Conservation (phyloP, 2,888 invertebrate genomes). For the Dendrolimus pini region DNA sequence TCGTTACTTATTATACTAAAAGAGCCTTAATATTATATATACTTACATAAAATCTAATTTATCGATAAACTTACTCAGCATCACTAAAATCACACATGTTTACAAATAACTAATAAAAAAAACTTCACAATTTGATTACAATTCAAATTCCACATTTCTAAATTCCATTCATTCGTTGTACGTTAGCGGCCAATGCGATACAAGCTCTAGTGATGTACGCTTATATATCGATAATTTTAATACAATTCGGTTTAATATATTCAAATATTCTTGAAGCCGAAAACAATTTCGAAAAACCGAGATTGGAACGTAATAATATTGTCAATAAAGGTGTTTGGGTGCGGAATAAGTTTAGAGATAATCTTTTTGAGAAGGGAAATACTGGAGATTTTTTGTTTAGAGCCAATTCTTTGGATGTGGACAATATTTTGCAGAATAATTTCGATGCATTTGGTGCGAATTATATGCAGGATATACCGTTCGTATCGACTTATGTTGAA, state of each 20-base stretch:
- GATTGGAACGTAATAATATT: slow-evolving; percentile 45
- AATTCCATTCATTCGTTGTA: slow-evolving; percentile 27
- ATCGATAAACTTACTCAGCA: slow-evolving; percentile 3
- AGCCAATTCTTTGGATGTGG: slow-evolving; percentile 41
- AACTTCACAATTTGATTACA: slow-evolving; percentile 17
- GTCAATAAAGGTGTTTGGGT: slow-evolving; percentile 56
- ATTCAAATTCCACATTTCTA: slow-evolving; percentile 25
- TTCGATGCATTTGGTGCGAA: slow-evolving; percentile 34
- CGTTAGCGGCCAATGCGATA: slow-evolving; percentile 11
- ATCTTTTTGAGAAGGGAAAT: slow-evolving; percentile 18
- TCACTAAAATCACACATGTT: slow-evolving; percentile 19
- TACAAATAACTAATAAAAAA: slow-evolving; percentile 36
- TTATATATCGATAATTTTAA: slow-evolving; percentile 27
- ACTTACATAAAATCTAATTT: no score
- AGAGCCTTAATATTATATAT: no score
- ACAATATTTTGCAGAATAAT: slow-evolving; percentile 36
- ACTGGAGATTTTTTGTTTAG: slow-evolving; percentile 43
- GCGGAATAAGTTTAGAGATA: slow-evolving; percentile 20
- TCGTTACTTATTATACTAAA: no score
- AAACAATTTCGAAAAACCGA: slow-evolving; percentile 29
- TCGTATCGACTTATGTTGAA: slow-evolving; percentile 33
- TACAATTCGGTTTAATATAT: slow-evolving; percentile 14
- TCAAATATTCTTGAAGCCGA: slow-evolving; percentile 26
- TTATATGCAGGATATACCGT: slow-evolving; percentile 25
- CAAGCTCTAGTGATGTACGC: slow-evolving; percentile 39